Conservation (phyloP, 1,140 invertebrate genomes). For the Hylyphantes graminicola region DNA sequence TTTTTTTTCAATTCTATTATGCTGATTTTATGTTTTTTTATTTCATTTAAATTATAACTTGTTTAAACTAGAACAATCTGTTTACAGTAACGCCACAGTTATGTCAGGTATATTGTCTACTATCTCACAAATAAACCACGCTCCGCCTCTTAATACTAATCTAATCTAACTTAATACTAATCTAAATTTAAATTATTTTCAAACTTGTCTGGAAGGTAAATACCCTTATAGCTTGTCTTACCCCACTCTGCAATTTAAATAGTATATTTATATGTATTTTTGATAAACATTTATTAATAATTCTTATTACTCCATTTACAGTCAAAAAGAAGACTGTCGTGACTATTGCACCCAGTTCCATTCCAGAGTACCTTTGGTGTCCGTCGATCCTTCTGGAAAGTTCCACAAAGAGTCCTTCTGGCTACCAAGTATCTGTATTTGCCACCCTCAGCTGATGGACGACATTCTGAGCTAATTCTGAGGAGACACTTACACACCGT, state of each 20-base stretch:
- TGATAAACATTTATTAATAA: background rate
- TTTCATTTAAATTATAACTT: background rate
- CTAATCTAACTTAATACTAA: background rate
- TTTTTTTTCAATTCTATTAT: background rate
- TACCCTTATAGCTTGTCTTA: background rate
- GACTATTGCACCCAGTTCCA: conserved; percentile 7
- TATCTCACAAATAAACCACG: background rate
- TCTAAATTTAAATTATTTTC: background rate
- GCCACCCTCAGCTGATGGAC: background rate
- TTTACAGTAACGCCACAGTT: background rate
- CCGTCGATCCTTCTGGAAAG: background rate
- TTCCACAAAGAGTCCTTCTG: conserved; percentile 17
- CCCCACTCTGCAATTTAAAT: background rate
- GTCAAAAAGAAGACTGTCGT: conserved; percentile 22
- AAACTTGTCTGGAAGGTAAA: background rate
- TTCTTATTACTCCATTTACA: background rate
- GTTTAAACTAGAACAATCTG: background rate
- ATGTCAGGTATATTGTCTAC: background rate
- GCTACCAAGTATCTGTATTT: conserved; percentile 22
- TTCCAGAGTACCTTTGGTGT: background rate
- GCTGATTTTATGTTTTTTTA: background rate
- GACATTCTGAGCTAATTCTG: background rate
- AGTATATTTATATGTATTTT: background rate
- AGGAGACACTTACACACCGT: too few relatives aligned
- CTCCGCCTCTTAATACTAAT: background rate